phyloP scores from a whole-genome alignment of 2,888 invertebrate genomes.

The Stramonita haemastoma region DNA sequence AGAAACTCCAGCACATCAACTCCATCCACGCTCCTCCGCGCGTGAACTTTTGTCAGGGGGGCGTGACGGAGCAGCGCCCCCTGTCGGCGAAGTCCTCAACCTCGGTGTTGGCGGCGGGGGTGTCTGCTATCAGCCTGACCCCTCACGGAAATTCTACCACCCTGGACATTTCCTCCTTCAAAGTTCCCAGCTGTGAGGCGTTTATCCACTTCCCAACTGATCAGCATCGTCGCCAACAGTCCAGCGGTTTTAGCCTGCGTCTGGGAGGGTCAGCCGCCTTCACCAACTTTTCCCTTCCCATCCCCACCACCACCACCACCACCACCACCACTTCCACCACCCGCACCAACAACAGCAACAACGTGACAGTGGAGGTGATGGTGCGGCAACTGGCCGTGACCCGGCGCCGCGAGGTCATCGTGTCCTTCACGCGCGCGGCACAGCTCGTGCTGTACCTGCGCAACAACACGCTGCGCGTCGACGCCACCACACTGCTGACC shows the following conservation, averaged over 20 bases:
- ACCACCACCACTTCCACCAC: conserved; percentile 35
- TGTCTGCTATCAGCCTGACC: conserved; percentile 44
- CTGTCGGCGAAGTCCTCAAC: conserved; percentile 42
- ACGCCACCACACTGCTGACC: conserved; percentile 34
- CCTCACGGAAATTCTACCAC: conserved; percentile 34
- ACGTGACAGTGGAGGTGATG: conserved; percentile 58
- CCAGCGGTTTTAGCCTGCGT: conserved; percentile 58
- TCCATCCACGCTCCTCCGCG: conserved; percentile 40
- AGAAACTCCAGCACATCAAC: conserved; percentile 49
- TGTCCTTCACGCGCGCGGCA: conserved; percentile 56
- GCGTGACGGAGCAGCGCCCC: conserved; percentile 28
- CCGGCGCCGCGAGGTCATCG: conserved; percentile 51
- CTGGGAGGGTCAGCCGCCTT: conserved; percentile 54
- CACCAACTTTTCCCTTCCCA: conserved; percentile 47
- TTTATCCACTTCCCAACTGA: conserved; percentile 55
- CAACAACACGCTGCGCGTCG: conserved; percentile 50
- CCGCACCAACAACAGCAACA: background rate
- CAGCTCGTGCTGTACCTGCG: conserved; percentile 49
- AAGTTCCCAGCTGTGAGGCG: conserved; percentile 53
- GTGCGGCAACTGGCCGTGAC: conserved; percentile 49
- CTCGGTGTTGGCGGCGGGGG: conserved; percentile 37
- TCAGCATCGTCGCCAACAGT: conserved; percentile 50
- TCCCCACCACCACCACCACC: conserved; percentile 33
- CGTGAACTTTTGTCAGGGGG: conserved; percentile 51
- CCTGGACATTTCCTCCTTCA: conserved; percentile 49